These are phyloP conservation scores for Rhopalosiphum nymphaeae DNA, from an alignment of 2,888 invertebrate genomes.

Conservation along the genomic window DNA sequence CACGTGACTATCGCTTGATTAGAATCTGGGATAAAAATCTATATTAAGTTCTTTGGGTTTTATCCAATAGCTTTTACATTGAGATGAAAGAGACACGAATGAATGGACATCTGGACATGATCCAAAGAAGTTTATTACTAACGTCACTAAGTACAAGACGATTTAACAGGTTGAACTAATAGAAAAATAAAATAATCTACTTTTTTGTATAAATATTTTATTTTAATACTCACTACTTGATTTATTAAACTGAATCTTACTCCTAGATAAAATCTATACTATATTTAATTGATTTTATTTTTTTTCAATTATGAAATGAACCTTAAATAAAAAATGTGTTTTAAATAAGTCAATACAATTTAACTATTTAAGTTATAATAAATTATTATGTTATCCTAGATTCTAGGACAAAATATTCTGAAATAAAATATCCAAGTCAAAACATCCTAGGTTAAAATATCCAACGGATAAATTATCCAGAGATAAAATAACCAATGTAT, in stretches of 20 bases:
- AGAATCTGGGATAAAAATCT: slow-evolving; percentile 13
- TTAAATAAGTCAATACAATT: background rate
- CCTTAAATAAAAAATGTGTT: background rate
- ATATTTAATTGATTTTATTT: background rate
- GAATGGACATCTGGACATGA: slow-evolving; percentile 36
- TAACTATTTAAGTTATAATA: background rate
- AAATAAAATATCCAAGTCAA: too few relatives aligned
- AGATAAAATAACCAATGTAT: too few relatives aligned
- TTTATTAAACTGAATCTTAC: background rate
- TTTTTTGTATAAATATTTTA: background rate
- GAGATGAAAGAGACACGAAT: slow-evolving; percentile 23
- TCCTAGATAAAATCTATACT: background rate
- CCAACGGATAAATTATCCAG: too few relatives aligned
- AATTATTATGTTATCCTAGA: background rate
- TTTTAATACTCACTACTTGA: background rate
- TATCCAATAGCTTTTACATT: slow-evolving; percentile 39
- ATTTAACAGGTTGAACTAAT: slow-evolving; percentile 25
- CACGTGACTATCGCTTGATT: slow-evolving; percentile 15
- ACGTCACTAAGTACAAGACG: background rate
- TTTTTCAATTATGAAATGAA: background rate
- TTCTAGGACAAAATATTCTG: too few relatives aligned
- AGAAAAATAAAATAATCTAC: background rate
- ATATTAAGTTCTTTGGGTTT: slow-evolving; percentile 12
- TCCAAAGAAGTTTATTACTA: slow-evolving; percentile 54
- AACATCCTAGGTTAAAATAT: too few relatives aligned